A percentile compares a stretch with the other conserved stretches of the same genome.
Evolutionary conservation across 2,888 invertebrate species (phyloP).

Genomic region (Gortyna flavago): DNA sequence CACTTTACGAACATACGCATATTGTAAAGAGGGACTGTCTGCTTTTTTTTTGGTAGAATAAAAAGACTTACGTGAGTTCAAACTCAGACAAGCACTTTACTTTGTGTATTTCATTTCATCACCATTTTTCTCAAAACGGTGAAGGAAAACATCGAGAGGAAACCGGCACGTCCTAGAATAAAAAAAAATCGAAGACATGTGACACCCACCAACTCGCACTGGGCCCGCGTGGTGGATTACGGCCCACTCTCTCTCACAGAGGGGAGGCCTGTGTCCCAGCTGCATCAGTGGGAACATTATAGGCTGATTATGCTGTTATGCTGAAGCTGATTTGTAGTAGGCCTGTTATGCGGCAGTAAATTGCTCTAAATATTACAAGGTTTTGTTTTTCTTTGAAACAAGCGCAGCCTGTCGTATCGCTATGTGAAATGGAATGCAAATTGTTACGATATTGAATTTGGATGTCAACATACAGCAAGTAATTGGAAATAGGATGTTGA

Average conservation of each 20-base stretch:
- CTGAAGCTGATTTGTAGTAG: neutral
- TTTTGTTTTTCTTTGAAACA: conserved; percentile 1
- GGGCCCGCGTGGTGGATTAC: neutral
- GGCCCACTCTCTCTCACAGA: neutral
- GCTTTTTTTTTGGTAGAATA: conserved; percentile 13
- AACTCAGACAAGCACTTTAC: neutral
- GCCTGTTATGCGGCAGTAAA: neutral
- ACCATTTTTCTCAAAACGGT: neutral
- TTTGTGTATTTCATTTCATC: neutral
- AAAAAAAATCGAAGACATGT: neutral
- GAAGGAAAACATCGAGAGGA: neutral
- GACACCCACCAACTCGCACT: neutral
- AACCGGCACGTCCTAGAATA: neutral
- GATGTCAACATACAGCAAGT: conserved; percentile 55
- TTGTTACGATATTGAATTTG: conserved; percentile 55
- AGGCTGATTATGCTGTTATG: neutral
- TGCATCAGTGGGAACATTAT: neutral
- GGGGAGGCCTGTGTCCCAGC: neutral
- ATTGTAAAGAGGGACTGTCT: conserved; percentile 18
- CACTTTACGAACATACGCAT: conserved; percentile 44
- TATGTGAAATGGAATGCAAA: conserved; percentile 43
- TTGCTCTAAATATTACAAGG: neutral
- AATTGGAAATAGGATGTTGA: conserved; percentile 59
- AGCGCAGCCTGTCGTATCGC: neutral
- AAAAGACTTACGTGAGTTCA: neutral